These are phyloP conservation scores for Tokudaia muenninki DNA, from an alignment of 2,797 vertebrate genomes.

Conservation along the genomic window DNA sequence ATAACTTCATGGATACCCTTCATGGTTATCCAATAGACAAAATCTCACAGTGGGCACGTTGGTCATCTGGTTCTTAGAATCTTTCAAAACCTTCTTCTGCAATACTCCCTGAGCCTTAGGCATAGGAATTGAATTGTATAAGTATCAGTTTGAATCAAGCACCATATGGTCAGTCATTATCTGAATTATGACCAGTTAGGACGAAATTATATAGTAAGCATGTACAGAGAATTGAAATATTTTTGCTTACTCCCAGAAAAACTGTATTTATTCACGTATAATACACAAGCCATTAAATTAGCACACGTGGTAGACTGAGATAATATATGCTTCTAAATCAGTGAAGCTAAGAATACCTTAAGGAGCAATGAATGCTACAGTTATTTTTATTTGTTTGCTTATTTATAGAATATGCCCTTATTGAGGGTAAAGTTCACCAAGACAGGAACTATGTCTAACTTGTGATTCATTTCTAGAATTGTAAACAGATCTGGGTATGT, in stretches of 20 bases:
- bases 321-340: neutral
- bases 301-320: neutral
- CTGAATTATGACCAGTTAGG: neutral
- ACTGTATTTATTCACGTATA: neutral
- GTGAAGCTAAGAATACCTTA: neutral
- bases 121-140: neutral
- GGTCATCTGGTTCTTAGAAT: neutral
- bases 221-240: neutral
- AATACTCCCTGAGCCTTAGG: neutral
- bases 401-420: neutral
- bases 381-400: neutral
- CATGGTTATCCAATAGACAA: neutral
- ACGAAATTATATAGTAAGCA: slow-evolving; percentile 7
- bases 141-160: neutral
- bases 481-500: neutral
- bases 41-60: too few relatives aligned
- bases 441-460: neutral
- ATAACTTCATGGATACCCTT: too few relatives aligned
- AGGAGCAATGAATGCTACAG: neutral
- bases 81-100: neutral
- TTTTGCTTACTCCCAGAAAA: neutral
- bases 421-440: slow-evolving; percentile 2
- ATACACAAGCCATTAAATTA: neutral
- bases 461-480: neutral
- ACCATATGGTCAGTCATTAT: neutral